Evolutionary conservation across 2,888 invertebrate species (phyloP).

Genomic region (Epicampocera succincta): DNA sequence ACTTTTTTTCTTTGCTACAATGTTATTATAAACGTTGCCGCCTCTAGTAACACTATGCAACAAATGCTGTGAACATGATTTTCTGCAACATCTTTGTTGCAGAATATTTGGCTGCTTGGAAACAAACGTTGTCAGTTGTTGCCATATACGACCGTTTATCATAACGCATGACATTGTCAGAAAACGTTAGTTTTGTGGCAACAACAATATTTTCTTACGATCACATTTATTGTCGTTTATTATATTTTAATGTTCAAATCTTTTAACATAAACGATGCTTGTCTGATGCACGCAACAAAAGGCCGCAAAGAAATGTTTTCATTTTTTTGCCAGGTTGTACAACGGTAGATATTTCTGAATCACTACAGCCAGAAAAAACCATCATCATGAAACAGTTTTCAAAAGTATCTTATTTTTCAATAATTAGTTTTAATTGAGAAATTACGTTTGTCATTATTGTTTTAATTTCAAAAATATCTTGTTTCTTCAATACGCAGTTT

Average conservation of each 20-base stretch:
- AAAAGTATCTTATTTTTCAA: too few relatives aligned
- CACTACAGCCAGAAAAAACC: too few relatives aligned
- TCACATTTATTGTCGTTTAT: constrained; percentile 38
- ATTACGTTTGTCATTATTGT: too few relatives aligned
- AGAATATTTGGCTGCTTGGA: constrained; percentile 13
- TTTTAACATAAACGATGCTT: constrained; percentile 7
- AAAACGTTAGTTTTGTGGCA: constrained; percentile 45
- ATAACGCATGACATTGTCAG: constrained; percentile 52
- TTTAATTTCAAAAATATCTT: too few relatives aligned
- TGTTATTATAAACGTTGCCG: constrained; percentile 15
- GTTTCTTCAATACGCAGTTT: too few relatives aligned
- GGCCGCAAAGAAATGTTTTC: background rate
- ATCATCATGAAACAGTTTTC: too few relatives aligned
- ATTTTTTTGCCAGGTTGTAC: too few relatives aligned
- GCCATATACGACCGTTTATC: constrained; percentile 50
- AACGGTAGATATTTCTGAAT: too few relatives aligned
- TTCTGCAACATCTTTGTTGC: constrained; percentile 58
- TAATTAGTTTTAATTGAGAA: too few relatives aligned
- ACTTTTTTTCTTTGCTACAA: background rate
- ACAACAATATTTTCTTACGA: constrained; percentile 44
- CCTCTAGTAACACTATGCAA: background rate
- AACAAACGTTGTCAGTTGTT: constrained; percentile 55
- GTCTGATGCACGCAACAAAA: background rate
- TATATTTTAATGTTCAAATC: constrained; percentile 11
- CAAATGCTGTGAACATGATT: constrained; percentile 30